Conservation (phyloP, 2,113 vertebrate species). For the Anolis sagrei region DNA sequence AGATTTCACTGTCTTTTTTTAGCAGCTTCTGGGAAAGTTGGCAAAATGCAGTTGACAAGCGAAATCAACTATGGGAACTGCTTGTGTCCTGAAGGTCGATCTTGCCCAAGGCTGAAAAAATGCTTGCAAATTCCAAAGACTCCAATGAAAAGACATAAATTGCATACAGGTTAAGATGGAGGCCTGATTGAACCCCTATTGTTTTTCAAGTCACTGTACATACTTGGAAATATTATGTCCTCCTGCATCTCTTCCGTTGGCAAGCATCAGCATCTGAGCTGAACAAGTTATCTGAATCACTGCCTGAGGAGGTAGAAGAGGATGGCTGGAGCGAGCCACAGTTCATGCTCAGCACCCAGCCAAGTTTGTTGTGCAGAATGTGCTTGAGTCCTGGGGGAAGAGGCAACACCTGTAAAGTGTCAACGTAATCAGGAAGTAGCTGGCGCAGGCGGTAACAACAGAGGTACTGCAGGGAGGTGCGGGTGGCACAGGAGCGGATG, state of each 20-base stretch:
- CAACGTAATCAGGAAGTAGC: conserved; percentile 79
- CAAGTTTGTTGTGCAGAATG: conserved; percentile 84
- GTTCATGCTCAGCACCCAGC: conserved; percentile 91
- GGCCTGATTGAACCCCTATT: neutral
- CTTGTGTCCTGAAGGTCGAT: neutral
- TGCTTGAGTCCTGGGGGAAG: conserved; percentile 89
- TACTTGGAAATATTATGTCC: conserved; percentile 76
- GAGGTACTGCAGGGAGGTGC: conserved; percentile 92
- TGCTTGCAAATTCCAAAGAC: conserved; percentile 1
- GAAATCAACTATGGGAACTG: neutral
- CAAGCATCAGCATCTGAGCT: conserved; percentile 79
- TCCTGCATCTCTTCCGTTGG: conserved; percentile 89
- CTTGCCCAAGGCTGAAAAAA: conserved; percentile 12
- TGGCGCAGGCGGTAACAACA: conserved; percentile 89
- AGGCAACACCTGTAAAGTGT: conserved; percentile 82
- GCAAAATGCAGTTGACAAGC: neutral
- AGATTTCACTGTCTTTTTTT: fast-evolving
- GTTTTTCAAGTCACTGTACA: neutral
- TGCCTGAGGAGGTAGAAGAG: conserved; percentile 70
- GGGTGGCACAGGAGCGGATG: conserved; percentile 86
- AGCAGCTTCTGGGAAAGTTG: neutral
- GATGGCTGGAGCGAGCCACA: conserved; percentile 62
- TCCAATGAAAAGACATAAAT: neutral
- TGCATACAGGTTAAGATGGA: neutral
- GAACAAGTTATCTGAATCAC: conserved; percentile 76